Base-by-base conservation (phyloP, 2,797 vertebrate species). In the Epinephelus coioides region DNA sequence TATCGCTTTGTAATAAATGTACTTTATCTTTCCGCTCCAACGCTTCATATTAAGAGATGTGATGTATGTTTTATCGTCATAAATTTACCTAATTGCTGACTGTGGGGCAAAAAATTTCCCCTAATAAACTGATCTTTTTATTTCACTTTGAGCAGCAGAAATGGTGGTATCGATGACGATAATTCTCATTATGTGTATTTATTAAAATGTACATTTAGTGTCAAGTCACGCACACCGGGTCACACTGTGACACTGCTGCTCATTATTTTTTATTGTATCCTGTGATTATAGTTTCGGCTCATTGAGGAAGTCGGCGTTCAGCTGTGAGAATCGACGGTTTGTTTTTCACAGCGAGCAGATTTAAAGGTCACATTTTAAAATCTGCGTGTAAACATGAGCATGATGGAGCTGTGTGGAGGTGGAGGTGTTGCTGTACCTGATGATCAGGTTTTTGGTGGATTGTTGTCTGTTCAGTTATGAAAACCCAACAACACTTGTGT, bases 291-390 rank as follows among this genome's bases (percentile, higher is more conserved):
- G 21, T 43, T 11, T 30, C 4, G 43, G n/a, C 40, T 66, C 47
- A 8, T 60, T 66, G 59, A 70, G 72, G 78, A 82, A 77, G 69
- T 82, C 11, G 27, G 21, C 5, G 49, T 13, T 18, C 1, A 15
- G 53, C 25, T 51, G n/a, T 54, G 74, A 76, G n/a, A 13, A 75
- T 3, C 46, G 47, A 66, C n/a, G 6, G 1, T 47, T 34, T 69
- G 56, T 76, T 53, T 51, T 43, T 66, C 54, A 9, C 21, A 6
- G 13, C 1, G 46, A 25, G 74, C 13, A 4, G 56, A 30, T 34
- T 60, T 67, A 61, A 68, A 68, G 64, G 64, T 61, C 63, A 47
- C 3, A 12, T n/a, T 27, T 25, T 2, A 43, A 50, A 27, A n/a
- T 44, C 23, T n/a, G 40, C 0, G 17, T 14, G 57, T 53, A 19